Conservation (phyloP, 1,140 invertebrate genomes). For the Aethina tumida region DNA sequence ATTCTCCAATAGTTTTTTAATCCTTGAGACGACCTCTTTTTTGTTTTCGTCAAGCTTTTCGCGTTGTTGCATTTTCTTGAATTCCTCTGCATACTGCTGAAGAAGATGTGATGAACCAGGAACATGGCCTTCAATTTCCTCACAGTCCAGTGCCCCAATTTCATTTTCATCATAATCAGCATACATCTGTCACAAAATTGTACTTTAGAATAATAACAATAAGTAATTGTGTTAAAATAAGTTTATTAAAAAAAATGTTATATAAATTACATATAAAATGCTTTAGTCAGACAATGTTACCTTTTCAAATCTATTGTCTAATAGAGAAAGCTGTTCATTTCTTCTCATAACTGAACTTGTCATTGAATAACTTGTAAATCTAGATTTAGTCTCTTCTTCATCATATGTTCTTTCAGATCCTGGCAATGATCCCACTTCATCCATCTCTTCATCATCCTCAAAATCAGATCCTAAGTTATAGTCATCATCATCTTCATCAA, state of each 20-base stretch:
- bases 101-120: conserved; percentile 56
- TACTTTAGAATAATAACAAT: conserved; percentile 4
- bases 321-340: conserved; percentile 69
- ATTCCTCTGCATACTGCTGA: conserved; percentile 51
- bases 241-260: neutral
- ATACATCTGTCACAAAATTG: conserved; percentile 52
- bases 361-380: conserved; percentile 92
- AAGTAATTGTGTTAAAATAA: conserved; percentile 1
- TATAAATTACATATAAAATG: conserved; percentile 1
- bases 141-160: conserved; percentile 77
- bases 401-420: conserved; percentile 41
- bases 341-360: conserved; percentile 81
- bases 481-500: conserved; percentile 31
- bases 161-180: conserved; percentile 81
- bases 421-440: conserved; percentile 43
- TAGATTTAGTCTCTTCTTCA: conserved; percentile 73
- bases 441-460: conserved; percentile 41
- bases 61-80: conserved; percentile 45
- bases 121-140: conserved; percentile 80
- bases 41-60: conserved; percentile 47
- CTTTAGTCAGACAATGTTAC: conserved; percentile 40
- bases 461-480: conserved; percentile 34
- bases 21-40: conserved; percentile 13
- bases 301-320: conserved; percentile 89
- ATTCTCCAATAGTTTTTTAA: conserved; percentile 30